Evolutionary conservation across 30 jellyfish, hydroid and myxozoan genomes (phyloP).

Genomic region (Nemopilema nomurai): DNA sequence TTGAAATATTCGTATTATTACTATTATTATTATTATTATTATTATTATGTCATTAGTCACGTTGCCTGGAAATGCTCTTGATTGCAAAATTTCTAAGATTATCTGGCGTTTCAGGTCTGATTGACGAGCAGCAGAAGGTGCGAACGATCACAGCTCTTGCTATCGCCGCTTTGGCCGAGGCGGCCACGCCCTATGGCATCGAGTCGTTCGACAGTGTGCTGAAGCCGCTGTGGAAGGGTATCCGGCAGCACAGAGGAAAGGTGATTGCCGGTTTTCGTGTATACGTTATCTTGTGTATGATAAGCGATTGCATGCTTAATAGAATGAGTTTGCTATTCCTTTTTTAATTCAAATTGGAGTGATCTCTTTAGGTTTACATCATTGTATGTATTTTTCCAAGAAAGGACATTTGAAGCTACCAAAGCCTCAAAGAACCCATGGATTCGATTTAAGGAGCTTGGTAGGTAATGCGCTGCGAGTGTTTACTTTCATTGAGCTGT

Average conservation of each 20-base stretch:
- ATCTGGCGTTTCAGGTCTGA: slow-evolving; percentile 70
- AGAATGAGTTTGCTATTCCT: too few species aligned
- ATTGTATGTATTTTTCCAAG: too few species aligned
- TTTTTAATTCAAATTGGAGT: too few species aligned
- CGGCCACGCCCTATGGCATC: slow-evolving; percentile 99
- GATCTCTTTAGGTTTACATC: too few species aligned
- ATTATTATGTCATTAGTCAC: too few species aligned
- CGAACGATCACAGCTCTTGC: slow-evolving; percentile 99
- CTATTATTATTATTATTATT: too few species aligned
- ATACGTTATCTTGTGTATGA: not conserved
- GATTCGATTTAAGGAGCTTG: too few species aligned
- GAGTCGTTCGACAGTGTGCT: slow-evolving; percentile 99
- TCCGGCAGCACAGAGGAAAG: slow-evolving; percentile 96
- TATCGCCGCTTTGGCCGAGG: slow-evolving; percentile 99
- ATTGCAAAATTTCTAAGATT: not conserved
- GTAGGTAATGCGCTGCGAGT: too few species aligned
- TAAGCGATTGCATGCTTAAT: not conserved
- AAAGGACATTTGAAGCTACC: too few species aligned
- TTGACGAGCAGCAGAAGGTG: slow-evolving; percentile 99
- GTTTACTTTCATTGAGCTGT: too few species aligned
- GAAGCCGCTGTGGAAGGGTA: slow-evolving; percentile 99
- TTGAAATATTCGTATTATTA: too few species aligned
- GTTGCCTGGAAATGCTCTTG: not conserved
- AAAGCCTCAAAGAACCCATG: too few species aligned
- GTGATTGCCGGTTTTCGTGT: not conserved